Percentiles rank a stretch among this genome's conserved stretches.
These are phyloP conservation scores for Marcusenius ussheri DNA, from an alignment of 2,113 vertebrate genomes.

Conservation along the genomic window DNA sequence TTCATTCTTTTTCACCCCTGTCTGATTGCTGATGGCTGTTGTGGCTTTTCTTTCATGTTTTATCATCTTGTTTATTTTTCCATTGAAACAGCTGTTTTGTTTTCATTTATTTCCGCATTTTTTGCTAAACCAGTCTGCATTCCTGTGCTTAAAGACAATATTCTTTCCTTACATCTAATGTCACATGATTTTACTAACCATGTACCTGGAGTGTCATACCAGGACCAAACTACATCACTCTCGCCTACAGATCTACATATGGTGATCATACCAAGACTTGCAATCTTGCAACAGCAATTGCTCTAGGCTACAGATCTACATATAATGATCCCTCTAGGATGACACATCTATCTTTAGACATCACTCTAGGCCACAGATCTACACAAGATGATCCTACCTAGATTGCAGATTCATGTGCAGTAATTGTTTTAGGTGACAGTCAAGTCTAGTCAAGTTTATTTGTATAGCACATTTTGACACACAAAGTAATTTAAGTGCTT, in stretches of 20 bases:
- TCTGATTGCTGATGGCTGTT: neutral
- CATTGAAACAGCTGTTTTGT: neutral
- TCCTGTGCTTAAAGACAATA: neutral
- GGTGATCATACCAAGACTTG: neutral
- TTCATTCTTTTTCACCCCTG: neutral
- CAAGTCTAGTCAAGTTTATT: neutral
- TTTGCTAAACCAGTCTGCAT: neutral
- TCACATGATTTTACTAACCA: neutral
- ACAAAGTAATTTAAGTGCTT: neutral
- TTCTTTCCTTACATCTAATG: neutral
- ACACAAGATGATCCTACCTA: neutral
- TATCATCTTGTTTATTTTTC: neutral
- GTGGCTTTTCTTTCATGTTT: neutral
- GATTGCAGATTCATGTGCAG: neutral
- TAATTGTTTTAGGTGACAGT: neutral
- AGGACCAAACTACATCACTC: neutral
- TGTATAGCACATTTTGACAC: neutral
- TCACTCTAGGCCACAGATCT: neutral
- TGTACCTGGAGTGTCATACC: neutral
- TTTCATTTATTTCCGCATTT: neutral
- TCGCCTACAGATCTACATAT: neutral
- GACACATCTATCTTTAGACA: neutral
- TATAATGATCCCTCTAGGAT: neutral
- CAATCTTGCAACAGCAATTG: too few relatives aligned
- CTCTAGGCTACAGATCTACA: neutral